Evolutionary conservation across 2,113 vertebrate genomes (phyloP).

Genomic region (Bothrops jararaca): DNA sequence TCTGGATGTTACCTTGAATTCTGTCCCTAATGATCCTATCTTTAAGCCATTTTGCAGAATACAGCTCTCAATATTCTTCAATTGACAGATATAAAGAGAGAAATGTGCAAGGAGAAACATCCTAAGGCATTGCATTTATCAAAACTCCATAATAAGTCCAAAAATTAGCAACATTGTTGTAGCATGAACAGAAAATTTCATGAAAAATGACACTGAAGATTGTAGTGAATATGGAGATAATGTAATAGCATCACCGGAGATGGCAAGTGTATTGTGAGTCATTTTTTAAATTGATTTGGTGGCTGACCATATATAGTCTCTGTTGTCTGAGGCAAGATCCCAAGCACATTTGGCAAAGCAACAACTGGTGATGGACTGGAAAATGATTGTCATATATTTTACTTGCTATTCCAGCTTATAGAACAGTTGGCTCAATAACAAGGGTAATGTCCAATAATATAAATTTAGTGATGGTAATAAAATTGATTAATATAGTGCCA

Average conservation of each 20-base stretch:
- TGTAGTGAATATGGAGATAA: background rate
- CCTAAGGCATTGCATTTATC: background rate
- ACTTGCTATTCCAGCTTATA: background rate
- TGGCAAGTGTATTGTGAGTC: background rate
- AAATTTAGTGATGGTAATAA: background rate
- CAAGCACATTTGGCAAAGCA: background rate
- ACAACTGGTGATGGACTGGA: background rate
- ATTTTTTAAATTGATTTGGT: background rate
- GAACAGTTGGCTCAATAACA: background rate
- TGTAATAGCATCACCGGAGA: background rate
- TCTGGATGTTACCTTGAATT: background rate
- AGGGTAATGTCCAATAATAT: background rate
- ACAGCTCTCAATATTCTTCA: background rate
- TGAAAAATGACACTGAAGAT: background rate
- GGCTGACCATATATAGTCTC: background rate
- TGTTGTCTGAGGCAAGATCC: background rate
- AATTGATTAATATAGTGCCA: conserved; percentile 1
- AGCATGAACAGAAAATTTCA: background rate
- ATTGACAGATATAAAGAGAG: background rate
- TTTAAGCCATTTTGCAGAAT: background rate
- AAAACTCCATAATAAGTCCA: background rate
- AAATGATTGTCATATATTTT: background rate
- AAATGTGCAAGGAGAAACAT: background rate
- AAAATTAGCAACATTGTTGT: background rate
- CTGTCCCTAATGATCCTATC: background rate